Evolutionary conservation across 2,888 invertebrate species (phyloP).

Genomic region (Hydroisotoma schaefferi): DNA sequence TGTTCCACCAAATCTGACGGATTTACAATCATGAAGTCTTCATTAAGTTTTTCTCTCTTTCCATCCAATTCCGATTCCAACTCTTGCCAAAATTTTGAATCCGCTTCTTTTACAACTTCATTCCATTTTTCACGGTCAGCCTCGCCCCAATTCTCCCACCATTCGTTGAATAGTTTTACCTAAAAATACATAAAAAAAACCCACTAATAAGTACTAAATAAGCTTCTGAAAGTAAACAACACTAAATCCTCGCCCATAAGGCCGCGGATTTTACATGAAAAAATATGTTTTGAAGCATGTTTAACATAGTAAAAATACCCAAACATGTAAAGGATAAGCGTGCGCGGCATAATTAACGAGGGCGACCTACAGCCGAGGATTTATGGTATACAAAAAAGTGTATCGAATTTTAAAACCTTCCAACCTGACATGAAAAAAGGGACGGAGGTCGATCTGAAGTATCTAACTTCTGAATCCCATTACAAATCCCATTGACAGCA

Average conservation of each 20-base stretch:
- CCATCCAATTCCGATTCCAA: constrained; percentile 43
- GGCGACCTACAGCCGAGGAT: too few relatives aligned
- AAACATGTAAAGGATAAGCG: too few relatives aligned
- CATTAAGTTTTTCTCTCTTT: constrained; percentile 37
- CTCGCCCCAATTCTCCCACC: constrained; percentile 43
- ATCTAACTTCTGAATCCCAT: constrained; percentile 11
- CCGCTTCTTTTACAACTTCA: constrained; percentile 29
- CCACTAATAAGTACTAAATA: neutral
- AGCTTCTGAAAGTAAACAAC: neutral
- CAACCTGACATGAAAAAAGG: constrained; percentile 46
- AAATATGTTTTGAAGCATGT: too few relatives aligned
- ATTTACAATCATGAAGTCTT: constrained; percentile 43
- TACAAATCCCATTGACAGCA: constrained; percentile 12
- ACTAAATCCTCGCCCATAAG: neutral
- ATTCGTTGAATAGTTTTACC: constrained; percentile 47
- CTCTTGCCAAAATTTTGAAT: constrained; percentile 43
- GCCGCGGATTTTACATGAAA: neutral
- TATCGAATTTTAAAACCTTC: neutral
- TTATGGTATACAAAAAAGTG: neutral
- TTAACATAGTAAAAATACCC: too few relatives aligned
- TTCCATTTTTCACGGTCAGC: constrained; percentile 35
- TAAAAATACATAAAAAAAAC: constrained; percentile 11
- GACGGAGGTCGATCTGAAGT: constrained; percentile 38
- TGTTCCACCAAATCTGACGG: too few relatives aligned
- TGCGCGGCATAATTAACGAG: too few relatives aligned